Base-by-base conservation (phyloP, 2,888 invertebrate species). In the Caenorhabditis wallacei region DNA sequence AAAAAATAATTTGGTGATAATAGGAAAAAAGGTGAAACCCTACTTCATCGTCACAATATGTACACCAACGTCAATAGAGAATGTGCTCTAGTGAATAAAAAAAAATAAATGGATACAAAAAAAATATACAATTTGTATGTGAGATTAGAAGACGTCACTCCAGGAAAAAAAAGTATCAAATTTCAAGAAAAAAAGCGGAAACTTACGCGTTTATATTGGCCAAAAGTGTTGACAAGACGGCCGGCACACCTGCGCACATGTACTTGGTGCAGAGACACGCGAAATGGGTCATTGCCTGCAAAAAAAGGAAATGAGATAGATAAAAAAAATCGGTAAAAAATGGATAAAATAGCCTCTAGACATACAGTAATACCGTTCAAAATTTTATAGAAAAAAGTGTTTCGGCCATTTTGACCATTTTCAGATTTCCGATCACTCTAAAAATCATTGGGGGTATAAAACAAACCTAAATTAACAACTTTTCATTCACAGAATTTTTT, bases 201-300 rank as follows among this genome's bases (percentile, higher is more conserved):
- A 85, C 87, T 84, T 57, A 99, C 85, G 99, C 99, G 93, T 99
- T 99, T 92, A 99, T 99, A 93, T 99, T 99, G 68, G 99, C 99
- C 88, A 99, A 94, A 2, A 99, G 94, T 61, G 97, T 98, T 88
- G 97, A 97, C 97, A 99, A 98, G 43, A 98, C 97, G 13, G 99
- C 99, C 16, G 99, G 88, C 10, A 87, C 88, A 7, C 85, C 89
- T n/a, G 86, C 79, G 79, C 90, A 91, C 89, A 90, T 91, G 86
- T 91, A 91, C 94, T 98, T 99, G 70, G 98, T 98, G 71, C 98
- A 98, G 84, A 99, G 95, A 93, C 99, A 99, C 93, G 99, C 98
- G 93, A 99, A 99, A 93, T 99, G 98, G 96, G 97, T 97, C 97
- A 97, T 97, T 70, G 97, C 97, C 93, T 90, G 80, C 20, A 89